These are phyloP conservation scores for Chaitophorus viminalis DNA, from an alignment of 2,888 invertebrate species.

Conservation along the genomic window DNA sequence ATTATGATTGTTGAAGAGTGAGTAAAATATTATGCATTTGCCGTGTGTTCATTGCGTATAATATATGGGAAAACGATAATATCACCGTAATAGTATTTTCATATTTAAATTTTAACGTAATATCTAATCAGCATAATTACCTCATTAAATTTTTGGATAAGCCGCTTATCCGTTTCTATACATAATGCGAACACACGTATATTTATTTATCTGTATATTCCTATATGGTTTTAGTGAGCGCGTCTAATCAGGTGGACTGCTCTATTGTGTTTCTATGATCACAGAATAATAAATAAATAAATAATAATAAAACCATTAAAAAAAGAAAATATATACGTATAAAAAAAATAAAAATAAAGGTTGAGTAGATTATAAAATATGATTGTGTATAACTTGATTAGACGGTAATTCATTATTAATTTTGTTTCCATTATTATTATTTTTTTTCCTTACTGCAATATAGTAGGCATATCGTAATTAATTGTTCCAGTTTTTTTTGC, in stretches of 20 bases:
- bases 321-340: background rate
- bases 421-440: background rate
- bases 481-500: background rate
- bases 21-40: too few species aligned
- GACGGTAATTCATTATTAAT: conserved; percentile 24
- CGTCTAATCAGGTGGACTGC: background rate
- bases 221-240: background rate
- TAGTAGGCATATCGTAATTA: background rate
- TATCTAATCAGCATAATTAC: too few species aligned
- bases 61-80: too few species aligned
- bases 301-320: too few species aligned
- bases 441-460: background rate
- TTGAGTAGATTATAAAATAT: background rate
- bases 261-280: conserved; percentile 13
- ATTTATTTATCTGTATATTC: background rate
- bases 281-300: background rate
- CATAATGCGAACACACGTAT: too few species aligned
- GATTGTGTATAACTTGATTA: background rate
- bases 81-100: too few species aligned
- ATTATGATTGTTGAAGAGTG: background rate
- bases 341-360: background rate
- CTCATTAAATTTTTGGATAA: too few species aligned
- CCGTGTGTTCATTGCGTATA: too few species aligned
- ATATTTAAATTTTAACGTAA: too few species aligned
- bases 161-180: too few species aligned